Percentiles rank a stretch among this genome's conserved stretches.
Conservation (phyloP, 2,888 invertebrate species). For the Noctua janthina region DNA sequence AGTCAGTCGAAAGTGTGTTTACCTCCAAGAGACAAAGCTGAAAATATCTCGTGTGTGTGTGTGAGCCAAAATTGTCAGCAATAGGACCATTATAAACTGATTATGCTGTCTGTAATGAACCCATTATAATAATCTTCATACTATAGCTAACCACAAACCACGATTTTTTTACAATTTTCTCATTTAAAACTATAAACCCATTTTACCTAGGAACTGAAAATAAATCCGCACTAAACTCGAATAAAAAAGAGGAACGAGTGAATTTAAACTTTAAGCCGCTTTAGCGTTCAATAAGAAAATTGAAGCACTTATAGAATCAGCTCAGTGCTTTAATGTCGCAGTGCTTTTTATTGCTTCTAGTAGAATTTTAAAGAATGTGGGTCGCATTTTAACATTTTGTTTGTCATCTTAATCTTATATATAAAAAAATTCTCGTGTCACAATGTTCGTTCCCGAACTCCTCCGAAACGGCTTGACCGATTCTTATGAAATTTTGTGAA, state of each 20-base stretch:
- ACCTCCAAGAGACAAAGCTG: no score
- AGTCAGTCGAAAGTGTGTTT: no score
- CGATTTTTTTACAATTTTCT: background rate
- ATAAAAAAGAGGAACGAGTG: conserved; percentile 32
- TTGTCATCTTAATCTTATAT: background rate
- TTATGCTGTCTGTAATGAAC: background rate
- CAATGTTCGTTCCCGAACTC: no score
- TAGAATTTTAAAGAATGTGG: conserved; percentile 35
- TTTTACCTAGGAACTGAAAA: conserved; percentile 13
- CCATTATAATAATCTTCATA: background rate
- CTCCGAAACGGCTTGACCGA: no score
- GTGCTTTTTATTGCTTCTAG: conserved; percentile 48
- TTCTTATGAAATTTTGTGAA: no score
- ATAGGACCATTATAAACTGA: background rate
- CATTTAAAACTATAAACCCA: conserved; percentile 22
- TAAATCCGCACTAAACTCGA: conserved; percentile 33
- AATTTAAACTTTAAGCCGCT: conserved; percentile 58
- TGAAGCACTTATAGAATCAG: conserved; percentile 56
- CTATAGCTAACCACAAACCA: background rate
- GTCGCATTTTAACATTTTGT: conserved; percentile 17
- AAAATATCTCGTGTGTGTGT: background rate
- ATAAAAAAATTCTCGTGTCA: no score
- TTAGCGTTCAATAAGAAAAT: conserved; percentile 61
- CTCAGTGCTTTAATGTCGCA: conserved; percentile 26
- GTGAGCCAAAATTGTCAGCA: background rate